phyloP scores from a whole-genome alignment of 2,113 vertebrate genomes.

The Equus quagga region DNA sequence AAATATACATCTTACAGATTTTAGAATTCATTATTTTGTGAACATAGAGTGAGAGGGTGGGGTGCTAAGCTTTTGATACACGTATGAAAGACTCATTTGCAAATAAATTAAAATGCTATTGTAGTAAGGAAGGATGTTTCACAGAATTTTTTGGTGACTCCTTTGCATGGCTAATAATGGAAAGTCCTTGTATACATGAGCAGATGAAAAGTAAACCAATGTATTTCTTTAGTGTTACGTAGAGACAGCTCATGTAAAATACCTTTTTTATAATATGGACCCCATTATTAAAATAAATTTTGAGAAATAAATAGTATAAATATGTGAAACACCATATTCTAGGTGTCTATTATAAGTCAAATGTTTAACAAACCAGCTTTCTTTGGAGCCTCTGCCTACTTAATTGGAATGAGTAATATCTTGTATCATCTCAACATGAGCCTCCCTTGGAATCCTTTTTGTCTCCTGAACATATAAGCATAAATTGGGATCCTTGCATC shows the following conservation, averaged over 20 bases:
- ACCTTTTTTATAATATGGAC: background rate
- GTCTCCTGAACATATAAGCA: background rate
- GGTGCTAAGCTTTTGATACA: background rate
- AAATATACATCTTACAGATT: background rate
- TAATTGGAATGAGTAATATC: conserved; percentile 8
- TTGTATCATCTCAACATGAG: background rate
- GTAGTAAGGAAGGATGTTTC: background rate
- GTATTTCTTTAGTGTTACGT: background rate
- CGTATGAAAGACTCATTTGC: background rate
- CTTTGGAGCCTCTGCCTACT: background rate
- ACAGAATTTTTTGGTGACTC: background rate
- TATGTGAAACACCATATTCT: background rate
- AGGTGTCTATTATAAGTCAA: background rate
- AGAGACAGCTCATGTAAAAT: background rate
- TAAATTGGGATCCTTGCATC: background rate
- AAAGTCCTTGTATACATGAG: background rate
- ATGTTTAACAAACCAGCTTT: conserved; percentile 24
- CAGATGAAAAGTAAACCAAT: background rate
- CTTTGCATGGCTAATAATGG: background rate
- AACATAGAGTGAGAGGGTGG: background rate
- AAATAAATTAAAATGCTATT: background rate
- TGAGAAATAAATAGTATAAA: background rate
- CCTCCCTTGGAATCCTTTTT: background rate
- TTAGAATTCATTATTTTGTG: conserved; percentile 41
- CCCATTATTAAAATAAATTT: conserved; percentile 10